Conservation (phyloP, 2,888 invertebrate genomes). For the Labia minor region DNA sequence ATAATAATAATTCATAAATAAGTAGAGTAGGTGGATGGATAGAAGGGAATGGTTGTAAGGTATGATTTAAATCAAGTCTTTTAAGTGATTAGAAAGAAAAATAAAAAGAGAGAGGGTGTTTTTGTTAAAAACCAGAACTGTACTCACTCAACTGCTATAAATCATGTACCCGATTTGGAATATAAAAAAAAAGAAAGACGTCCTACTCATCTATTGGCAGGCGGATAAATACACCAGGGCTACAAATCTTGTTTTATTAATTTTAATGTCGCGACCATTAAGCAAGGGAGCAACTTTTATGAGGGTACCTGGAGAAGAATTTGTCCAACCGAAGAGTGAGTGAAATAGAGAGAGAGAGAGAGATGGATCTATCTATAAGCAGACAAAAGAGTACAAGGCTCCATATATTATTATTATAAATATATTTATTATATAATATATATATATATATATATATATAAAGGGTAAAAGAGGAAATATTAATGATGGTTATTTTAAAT, state of each 20-base stretch:
- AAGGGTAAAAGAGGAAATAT: too few species aligned
- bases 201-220: not conserved
- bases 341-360: too few species aligned
- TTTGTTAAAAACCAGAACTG: not conserved
- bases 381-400: not conserved
- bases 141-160: not conserved
- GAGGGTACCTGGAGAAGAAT: slow-evolving; percentile 13
- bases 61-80: too few species aligned
- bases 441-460: too few species aligned
- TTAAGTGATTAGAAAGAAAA: too few species aligned
- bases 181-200: not conserved
- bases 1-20: too few species aligned
- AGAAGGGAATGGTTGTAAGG: too few species aligned
- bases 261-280: slow-evolving; percentile 3
- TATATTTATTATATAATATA: too few species aligned
- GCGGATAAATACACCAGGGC: not conserved
- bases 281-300: not conserved
- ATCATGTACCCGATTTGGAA: not conserved
- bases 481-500: too few species aligned
- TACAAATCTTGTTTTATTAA: slow-evolving; percentile 13
- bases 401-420: too few species aligned
- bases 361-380: not conserved
- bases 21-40: too few species aligned
- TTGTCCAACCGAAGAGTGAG: not conserved
- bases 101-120: not conserved